Evolutionary conservation across 35 echinoderm and acorn worm genomes (phyloP).

Genomic region (Patiria miniata): DNA sequence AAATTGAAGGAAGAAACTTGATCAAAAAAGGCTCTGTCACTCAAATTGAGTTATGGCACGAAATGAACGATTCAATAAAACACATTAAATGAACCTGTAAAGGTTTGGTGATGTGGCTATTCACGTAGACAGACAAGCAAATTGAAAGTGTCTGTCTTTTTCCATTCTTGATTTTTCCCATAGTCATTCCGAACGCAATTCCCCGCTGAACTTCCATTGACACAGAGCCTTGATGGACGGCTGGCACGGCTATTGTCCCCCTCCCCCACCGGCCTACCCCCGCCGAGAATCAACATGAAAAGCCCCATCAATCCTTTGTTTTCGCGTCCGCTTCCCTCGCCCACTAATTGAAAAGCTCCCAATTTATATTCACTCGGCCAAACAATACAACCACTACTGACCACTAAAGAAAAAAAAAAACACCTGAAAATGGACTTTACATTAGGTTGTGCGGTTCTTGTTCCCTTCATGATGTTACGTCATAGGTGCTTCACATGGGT

Average conservation of each 20-base stretch:
- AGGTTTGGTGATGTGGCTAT: background rate
- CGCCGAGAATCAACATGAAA: background rate
- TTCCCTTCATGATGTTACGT: background rate
- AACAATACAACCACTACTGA: constrained; percentile 5
- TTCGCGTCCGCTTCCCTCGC: background rate
- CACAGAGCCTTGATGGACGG: background rate
- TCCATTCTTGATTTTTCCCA: background rate
- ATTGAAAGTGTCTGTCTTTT: background rate
- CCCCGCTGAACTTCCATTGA: constrained; percentile 12
- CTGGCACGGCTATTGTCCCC: background rate
- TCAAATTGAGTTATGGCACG: too few relatives aligned
- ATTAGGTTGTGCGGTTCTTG: background rate
- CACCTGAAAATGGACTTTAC: background rate
- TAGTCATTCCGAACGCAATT: background rate
- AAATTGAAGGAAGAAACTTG: too few relatives aligned
- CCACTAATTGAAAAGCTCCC: background rate
- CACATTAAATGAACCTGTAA: too few relatives aligned
- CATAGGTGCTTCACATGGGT: background rate
- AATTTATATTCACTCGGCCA: background rate
- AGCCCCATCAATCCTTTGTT: background rate
- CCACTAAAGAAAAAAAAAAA: background rate
- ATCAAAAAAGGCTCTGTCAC: too few relatives aligned
- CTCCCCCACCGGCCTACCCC: background rate
- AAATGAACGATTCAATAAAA: too few relatives aligned
- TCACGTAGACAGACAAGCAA: background rate